Conservation (phyloP, 92 coral and sea anemone genomes). For the Galaxea fascicularis region DNA sequence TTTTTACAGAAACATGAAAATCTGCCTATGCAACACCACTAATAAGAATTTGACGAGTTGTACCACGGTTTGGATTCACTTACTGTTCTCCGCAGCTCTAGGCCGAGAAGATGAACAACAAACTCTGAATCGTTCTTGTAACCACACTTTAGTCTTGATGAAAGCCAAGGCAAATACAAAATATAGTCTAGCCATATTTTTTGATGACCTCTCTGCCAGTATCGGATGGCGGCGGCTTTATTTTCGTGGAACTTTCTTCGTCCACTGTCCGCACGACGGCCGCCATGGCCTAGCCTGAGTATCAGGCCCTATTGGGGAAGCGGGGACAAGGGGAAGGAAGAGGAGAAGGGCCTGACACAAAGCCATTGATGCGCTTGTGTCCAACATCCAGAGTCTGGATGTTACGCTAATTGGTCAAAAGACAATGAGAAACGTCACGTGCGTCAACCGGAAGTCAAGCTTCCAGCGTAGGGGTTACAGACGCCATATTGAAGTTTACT, state of each 20-base stretch:
- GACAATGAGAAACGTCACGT: too few relatives aligned
- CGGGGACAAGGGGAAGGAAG: too few relatives aligned
- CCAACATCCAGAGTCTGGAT: too few relatives aligned
- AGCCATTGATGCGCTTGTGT: too few relatives aligned
- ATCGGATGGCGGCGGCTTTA: too few relatives aligned
- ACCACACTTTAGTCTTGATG: neutral
- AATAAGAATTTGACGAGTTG: neutral
- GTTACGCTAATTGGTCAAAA: too few relatives aligned
- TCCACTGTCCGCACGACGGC: neutral
- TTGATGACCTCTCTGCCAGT: neutral
- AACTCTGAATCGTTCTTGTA: neutral
- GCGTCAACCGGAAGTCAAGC: too few relatives aligned
- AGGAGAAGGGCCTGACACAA: too few relatives aligned
- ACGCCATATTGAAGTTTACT: too few relatives aligned
- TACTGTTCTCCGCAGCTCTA: neutral
- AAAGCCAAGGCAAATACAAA: neutral
- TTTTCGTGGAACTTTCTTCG: neutral
- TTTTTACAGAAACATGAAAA: neutral
- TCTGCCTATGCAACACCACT: neutral
- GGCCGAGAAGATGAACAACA: neutral
- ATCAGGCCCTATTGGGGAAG: too few relatives aligned
- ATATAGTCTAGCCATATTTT: neutral
- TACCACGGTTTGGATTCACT: neutral
- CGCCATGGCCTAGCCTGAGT: neutral
- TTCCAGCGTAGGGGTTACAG: too few relatives aligned